Conservation (phyloP, 2,888 invertebrate species). For the Tenthredo amoena region DNA sequence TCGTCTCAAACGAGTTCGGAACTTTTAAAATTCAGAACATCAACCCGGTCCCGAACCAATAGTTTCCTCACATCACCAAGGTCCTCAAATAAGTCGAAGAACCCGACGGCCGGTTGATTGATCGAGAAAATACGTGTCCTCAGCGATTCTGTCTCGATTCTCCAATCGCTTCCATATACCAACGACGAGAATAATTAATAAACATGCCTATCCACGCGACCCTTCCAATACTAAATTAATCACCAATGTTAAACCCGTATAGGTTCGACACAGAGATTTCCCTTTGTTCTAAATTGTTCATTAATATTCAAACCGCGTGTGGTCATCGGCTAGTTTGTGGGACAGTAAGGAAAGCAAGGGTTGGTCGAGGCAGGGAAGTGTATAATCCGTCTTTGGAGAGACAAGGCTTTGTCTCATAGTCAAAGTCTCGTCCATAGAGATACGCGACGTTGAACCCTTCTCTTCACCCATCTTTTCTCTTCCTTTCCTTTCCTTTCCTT, state of each 20-base stretch:
- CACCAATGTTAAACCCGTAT: background rate
- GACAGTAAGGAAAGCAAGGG: background rate
- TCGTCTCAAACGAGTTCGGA: background rate
- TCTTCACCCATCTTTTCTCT: background rate
- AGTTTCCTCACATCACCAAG: too few species aligned
- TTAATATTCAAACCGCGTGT: constrained; percentile 13
- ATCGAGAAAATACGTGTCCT: background rate
- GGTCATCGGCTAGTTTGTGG: background rate
- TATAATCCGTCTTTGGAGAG: background rate
- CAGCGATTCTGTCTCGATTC: background rate
- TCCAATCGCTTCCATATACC: background rate
- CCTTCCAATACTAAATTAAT: background rate
- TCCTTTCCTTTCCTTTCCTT: background rate
- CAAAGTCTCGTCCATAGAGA: background rate
- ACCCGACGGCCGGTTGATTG: background rate
- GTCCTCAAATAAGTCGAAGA: too few species aligned
- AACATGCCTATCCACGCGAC: background rate
- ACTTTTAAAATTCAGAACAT: background rate
- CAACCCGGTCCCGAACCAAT: background rate
- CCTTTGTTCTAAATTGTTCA: background rate
- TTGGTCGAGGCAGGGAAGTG: background rate
- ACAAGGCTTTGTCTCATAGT: background rate
- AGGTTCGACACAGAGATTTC: background rate
- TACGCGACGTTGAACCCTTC: background rate
- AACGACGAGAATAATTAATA: background rate